Evolutionary conservation across 2,888 invertebrate species (phyloP), one percentile per base, ranked within the genome.

Genomic region (Phasia obesa): DNA sequence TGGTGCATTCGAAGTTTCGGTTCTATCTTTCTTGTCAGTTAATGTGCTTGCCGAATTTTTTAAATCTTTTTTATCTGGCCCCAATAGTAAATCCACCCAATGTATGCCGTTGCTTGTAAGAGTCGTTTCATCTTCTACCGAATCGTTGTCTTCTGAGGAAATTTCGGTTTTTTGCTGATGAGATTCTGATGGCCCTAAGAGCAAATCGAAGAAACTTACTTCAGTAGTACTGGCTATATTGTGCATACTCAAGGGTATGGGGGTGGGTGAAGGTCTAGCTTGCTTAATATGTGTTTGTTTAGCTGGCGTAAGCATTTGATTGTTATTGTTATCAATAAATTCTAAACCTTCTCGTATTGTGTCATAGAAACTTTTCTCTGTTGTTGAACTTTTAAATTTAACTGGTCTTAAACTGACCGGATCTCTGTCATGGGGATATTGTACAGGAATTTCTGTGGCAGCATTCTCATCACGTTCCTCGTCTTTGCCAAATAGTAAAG

Each of bases 261-360:
- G 75, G 4, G 76, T 81, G 3, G 85, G 77, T 3, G 86, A 81
- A 3, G 78, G 81, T 25, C 80, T 64, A 2, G 78, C 47, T 0
- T 65, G 44, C 2, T 53, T 51, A 11, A 15, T 0, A 17, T 51
- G n/a, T 7, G 31, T 15, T 9, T 51, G 13, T 23, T 51, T n/a
- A 0, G 0, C 7, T 7, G 57, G 27, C 4, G 25, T 4, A 21
- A 90, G 17, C 85, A 88, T 86, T 85, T 89, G 86, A 81, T 89
- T 89, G 76, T 89, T 90, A 76, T 90, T 90, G 17, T 86, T 87
- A 79, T 91, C 90, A n/a, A 91, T 91, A 59, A 89, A 90, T 74
- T 91, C 90, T 1, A 91, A 82, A 2, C 91, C 91, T 25, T 91
- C 90, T 1, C 91, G 87, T 13, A 91, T 86, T 0, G 89, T 88